These are phyloP conservation scores for Tanytarsus gracilentus DNA, from an alignment of 2,888 invertebrate species.

Conservation along the genomic window DNA sequence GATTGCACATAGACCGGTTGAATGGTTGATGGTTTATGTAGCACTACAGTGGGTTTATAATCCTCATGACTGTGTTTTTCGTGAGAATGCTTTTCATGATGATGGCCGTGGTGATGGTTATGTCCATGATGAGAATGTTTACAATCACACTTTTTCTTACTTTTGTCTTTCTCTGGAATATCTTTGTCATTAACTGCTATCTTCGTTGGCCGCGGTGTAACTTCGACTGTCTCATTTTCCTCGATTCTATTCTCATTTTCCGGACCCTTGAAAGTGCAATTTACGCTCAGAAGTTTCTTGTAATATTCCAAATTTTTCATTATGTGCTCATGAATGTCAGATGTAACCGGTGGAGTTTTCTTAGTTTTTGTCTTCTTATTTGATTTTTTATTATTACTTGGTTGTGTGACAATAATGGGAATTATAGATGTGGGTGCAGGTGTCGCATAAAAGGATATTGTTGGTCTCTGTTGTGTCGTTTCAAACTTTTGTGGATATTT, in stretches of 20 bases:
- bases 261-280: background rate
- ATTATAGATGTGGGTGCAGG: background rate
- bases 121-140: too few relatives aligned
- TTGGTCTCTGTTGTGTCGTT: background rate
- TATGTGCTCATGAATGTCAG: background rate
- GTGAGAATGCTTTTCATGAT: too few relatives aligned
- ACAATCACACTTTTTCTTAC: too few relatives aligned
- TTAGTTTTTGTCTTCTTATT: slow-evolving; percentile 8
- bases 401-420: background rate
- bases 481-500: too few relatives aligned
- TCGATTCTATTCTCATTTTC: background rate
- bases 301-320: slow-evolving; percentile 17
- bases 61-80: too few relatives aligned
- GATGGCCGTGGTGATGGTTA: too few relatives aligned
- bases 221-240: background rate
- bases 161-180: too few relatives aligned
- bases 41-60: too few relatives aligned
- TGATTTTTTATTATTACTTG: background rate
- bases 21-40: too few relatives aligned
- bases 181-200: background rate
- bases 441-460: background rate
- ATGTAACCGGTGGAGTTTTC: background rate
- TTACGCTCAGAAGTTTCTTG: background rate
- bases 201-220: background rate
- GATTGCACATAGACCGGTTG: too few relatives aligned